Conservation (phyloP, 2,888 invertebrate species). For the Drosophila prostipennis region DNA sequence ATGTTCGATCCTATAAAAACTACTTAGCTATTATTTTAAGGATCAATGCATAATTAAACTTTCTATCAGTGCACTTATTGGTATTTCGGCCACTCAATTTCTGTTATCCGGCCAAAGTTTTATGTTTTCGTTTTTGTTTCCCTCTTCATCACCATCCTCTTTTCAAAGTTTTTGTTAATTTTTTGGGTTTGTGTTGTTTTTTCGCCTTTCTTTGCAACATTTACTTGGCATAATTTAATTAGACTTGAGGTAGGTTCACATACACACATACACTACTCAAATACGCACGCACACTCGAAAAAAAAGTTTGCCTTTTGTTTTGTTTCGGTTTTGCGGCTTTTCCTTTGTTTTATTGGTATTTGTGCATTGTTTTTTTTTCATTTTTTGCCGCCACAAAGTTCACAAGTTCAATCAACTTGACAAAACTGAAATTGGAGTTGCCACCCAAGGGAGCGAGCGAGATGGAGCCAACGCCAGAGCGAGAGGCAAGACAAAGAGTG, state of each 20-base stretch:
- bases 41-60: too few relatives aligned
- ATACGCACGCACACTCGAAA: conserved; percentile 6
- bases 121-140: not conserved
- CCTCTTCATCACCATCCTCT: not conserved
- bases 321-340: conserved; percentile 28
- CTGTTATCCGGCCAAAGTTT: not conserved
- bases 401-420: conserved; percentile 67
- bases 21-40: too few relatives aligned
- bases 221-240: conserved; percentile 57
- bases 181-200: not conserved
- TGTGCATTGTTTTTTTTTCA: conserved; percentile 22
- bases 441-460: not conserved
- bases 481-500: not conserved
- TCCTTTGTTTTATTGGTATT: conserved; percentile 11
- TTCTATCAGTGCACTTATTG: too few relatives aligned
- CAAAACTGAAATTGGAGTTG: conserved; percentile 53
- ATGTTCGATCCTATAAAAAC: too few relatives aligned
- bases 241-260: conserved; percentile 59
- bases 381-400: conserved; percentile 43
- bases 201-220: conserved; percentile 26
- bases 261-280: not conserved
- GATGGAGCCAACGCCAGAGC: not conserved
- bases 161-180: not conserved
- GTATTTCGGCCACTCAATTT: not conserved
- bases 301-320: conserved; percentile 9